phyloP scores from a whole-genome alignment of 2,888 invertebrate genomes.

The Clusia tigrina region DNA sequence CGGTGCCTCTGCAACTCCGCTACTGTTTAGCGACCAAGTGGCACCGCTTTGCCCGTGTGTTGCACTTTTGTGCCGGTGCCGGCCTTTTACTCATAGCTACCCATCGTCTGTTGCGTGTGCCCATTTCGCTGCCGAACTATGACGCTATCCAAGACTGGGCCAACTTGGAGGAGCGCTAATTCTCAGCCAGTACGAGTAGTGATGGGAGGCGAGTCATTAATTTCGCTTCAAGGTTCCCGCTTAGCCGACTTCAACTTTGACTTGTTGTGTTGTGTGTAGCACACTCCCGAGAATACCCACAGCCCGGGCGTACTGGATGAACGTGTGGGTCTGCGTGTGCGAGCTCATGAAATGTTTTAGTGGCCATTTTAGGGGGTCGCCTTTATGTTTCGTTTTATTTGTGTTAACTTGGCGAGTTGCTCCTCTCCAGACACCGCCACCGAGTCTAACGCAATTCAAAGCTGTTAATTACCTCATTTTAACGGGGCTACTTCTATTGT shows the following conservation, averaged over 20 bases:
- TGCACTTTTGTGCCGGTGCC: too few relatives aligned
- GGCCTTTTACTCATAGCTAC: too few relatives aligned
- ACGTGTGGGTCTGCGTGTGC: background rate
- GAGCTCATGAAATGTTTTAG: slow-evolving; percentile 1
- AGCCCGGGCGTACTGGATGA: background rate
- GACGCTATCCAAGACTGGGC: too few relatives aligned
- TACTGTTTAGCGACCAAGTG: too few relatives aligned
- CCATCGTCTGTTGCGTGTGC: too few relatives aligned
- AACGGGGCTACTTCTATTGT: slow-evolving; percentile 25
- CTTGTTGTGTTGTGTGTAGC: background rate
- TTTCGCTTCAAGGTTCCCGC: slow-evolving; percentile 49
- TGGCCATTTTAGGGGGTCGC: background rate
- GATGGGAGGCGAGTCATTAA: slow-evolving; percentile 56
- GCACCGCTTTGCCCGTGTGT: too few relatives aligned
- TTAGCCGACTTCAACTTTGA: slow-evolving; percentile 35
- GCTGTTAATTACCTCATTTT: slow-evolving; percentile 48
- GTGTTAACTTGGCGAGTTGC: slow-evolving; percentile 5
- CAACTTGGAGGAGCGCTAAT: too few relatives aligned
- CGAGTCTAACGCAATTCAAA: slow-evolving; percentile 33
- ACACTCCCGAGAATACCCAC: too few relatives aligned
- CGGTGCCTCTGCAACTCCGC: too few relatives aligned
- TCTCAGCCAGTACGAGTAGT: slow-evolving; percentile 13
- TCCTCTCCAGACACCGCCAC: slow-evolving; percentile 39
- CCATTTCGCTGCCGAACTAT: too few relatives aligned
- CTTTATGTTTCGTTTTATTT: slow-evolving; percentile 3